phyloP scores from a whole-genome alignment of 92 coral and sea anemone genomes.

The Muricea muricata region DNA sequence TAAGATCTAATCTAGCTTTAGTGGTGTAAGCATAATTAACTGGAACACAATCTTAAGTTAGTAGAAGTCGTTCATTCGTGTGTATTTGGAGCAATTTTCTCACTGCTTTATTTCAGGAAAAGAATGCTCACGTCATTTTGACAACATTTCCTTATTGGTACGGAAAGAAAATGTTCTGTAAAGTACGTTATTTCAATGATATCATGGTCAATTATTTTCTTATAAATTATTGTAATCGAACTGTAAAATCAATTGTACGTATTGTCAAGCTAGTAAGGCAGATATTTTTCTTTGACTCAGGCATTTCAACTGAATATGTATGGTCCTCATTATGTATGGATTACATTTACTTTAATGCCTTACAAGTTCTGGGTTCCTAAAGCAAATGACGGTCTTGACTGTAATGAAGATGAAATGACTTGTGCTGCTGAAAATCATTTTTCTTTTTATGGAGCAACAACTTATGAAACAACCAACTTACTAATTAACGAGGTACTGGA shows the following conservation, averaged over 20 bases:
- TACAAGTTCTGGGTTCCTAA: slow-evolving; percentile 84
- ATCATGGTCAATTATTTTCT: no score
- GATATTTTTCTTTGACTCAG: slow-evolving; percentile 29
- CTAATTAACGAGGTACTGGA: background rate
- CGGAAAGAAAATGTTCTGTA: slow-evolving; percentile 82
- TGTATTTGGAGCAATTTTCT: background rate
- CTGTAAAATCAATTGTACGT: no score
- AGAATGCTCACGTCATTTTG: slow-evolving; percentile 78
- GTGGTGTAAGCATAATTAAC: no score
- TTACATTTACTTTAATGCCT: slow-evolving; percentile 58
- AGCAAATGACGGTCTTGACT: slow-evolving; percentile 66
- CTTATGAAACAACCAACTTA: background rate
- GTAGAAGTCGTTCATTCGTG: no score
- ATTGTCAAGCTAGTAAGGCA: no score
- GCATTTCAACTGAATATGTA: slow-evolving; percentile 81
- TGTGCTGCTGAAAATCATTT: slow-evolving; percentile 83
- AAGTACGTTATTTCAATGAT: slow-evolving; percentile 65
- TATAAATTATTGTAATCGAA: no score
- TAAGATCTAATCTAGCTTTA: slow-evolving; percentile 34
- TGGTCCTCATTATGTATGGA: slow-evolving; percentile 94
- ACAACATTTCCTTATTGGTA: slow-evolving; percentile 63
- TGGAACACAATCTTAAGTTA: no score
- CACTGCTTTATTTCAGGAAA: slow-evolving; percentile 65
- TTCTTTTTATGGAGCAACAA: slow-evolving; percentile 43
- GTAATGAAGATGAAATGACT: slow-evolving; percentile 84